Evolutionary conservation across 2,888 invertebrate genomes (phyloP), one percentile per base, ranked within the genome.

Genomic region (Periphyllus acericola): DNA sequence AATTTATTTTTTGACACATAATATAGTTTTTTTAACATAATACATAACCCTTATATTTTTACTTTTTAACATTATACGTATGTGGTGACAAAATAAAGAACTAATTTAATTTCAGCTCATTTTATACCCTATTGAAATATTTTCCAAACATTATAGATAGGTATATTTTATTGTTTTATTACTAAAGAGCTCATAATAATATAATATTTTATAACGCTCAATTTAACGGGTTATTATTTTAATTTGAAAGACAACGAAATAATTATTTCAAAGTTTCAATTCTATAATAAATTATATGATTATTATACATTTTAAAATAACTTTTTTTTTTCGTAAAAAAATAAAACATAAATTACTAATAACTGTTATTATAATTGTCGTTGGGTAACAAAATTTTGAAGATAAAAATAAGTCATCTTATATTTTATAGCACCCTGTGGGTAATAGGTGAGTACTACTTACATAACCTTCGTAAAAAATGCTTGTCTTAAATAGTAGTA

Each of bases 401-500:
- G n/a, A 36, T 17, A 75, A 75, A 74, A 72, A 75, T 40, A 32
- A 21, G 60, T 60, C 36, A 1, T 29, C n/a, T 19, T 52, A 11
- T 60, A 60, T 75, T 83, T 83, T 66, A 75, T 83, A 60, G 40
- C 32, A 60, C 40, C 83, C 83, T 32, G 40, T 66, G 83, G 75
- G 60, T 75, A 52, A 66, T 66, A 40, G 36, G 52, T 55, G 52
- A 19, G 66, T 68, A 81, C 34, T 82, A 74, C 60, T 55, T 82
- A 74, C 60, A 21, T 66, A 32, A 60, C 25, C 29, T 29, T 40
- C 75, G 66, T 75, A 75, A 75, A 60, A 66, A 83, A 74, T 29
- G 40, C 66, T 83, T 60, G 74, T 83, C 75, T 83, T 83, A 75
- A 75, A 83, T 75, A 66, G 83, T 66, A 46, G 66, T 66, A 83